A percentile compares a stretch with the other conserved stretches of the same genome.
phyloP scores from a whole-genome alignment of 2,888 invertebrate species.

The Caradrina clavipalpis region DNA sequence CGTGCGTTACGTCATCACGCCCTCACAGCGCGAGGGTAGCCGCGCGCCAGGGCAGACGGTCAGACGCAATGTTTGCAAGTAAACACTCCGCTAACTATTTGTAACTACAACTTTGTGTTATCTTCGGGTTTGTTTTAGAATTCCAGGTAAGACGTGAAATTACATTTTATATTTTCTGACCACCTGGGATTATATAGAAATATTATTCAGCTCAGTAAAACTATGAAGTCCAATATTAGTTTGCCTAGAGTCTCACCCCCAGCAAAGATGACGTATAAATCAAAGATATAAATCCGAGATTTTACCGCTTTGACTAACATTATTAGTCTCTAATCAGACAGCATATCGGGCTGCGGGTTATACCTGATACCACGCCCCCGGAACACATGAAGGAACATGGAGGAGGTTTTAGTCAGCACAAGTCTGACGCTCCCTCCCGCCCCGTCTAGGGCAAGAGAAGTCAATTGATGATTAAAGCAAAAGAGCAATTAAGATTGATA shows the following conservation, averaged over 20 bases:
- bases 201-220: background rate
- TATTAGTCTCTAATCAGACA: background rate
- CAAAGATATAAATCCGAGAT: background rate
- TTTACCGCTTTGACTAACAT: background rate
- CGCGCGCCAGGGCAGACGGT: background rate
- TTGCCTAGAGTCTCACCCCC: background rate
- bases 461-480: too few relatives aligned
- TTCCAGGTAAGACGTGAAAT: background rate
- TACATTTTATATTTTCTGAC: background rate
- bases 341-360: too few relatives aligned
- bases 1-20: constrained; percentile 11
- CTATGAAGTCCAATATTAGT: background rate
- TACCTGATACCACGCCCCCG: too few relatives aligned
- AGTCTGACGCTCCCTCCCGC: too few relatives aligned
- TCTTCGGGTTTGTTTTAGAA: background rate
- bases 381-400: too few relatives aligned
- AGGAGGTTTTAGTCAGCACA: too few relatives aligned
- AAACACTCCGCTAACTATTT: constrained; percentile 6
- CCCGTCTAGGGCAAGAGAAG: too few relatives aligned
- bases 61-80: constrained; percentile 2
- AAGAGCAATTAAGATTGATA: background rate
- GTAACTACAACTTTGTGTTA: constrained; percentile 1
- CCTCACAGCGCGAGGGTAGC: background rate
- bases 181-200: background rate
- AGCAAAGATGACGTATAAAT: background rate